A percentile compares a stretch with the other conserved stretches of the same genome.
Conservation (phyloP, 2,113 vertebrate species). For the Lota lota region DNA sequence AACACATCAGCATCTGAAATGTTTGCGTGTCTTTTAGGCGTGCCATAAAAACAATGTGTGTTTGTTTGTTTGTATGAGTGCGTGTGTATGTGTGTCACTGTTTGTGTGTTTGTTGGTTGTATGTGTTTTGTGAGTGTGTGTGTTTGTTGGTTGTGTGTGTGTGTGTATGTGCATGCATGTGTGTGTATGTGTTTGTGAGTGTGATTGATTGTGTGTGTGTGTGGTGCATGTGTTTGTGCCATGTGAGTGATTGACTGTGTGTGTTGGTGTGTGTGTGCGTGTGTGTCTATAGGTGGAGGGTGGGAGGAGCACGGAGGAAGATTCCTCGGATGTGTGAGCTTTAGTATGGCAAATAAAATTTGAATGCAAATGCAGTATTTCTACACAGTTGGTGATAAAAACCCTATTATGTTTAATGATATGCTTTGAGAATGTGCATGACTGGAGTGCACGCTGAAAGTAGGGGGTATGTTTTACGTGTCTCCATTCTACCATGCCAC, state of each 20-base stretch:
- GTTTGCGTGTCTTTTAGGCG: conserved; percentile 3
- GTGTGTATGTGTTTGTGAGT: too few species aligned
- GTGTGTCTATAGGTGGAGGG: conserved; percentile 37
- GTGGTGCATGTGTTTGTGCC: neutral
- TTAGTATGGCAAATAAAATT: conserved; percentile 78
- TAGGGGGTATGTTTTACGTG: neutral
- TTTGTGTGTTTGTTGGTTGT: conserved; percentile 31
- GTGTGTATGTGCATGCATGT: too few species aligned
- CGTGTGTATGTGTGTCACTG: neutral
- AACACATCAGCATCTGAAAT: conserved; percentile 39
- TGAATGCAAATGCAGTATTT: conserved; percentile 80
- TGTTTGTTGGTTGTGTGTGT: too few species aligned
- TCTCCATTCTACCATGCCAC: conserved; percentile 3
- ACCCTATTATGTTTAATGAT: conserved; percentile 81
- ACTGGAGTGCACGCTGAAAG: conserved; percentile 69
- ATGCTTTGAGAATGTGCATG: conserved; percentile 80
- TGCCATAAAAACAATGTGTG: conserved; percentile 2
- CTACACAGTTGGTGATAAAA: conserved; percentile 79
- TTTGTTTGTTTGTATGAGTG: conserved; percentile 3
- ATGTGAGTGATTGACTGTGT: neutral
- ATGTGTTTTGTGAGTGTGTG: conserved; percentile 15
- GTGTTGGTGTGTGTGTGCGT: conserved; percentile 5
- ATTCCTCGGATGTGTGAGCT: conserved; percentile 75
- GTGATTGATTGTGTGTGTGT: too few species aligned
- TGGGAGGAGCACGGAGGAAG: conserved; percentile 45